These are phyloP conservation scores for Drymodes brunneopygia DNA, from an alignment of 2,113 vertebrate species.

Conservation along the genomic window DNA sequence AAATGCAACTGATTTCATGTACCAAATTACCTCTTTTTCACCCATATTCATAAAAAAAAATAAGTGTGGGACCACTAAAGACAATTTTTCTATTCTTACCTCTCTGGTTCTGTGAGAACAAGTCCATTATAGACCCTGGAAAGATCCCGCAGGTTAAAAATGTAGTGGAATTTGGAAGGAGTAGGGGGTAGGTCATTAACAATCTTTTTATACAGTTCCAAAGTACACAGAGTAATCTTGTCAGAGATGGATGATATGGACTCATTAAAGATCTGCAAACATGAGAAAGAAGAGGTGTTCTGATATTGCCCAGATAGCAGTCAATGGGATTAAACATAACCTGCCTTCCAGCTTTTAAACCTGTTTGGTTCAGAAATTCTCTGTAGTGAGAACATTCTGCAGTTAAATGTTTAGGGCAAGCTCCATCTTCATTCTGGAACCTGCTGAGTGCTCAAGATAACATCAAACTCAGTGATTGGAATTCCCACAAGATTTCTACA, in stretches of 20 bases:
- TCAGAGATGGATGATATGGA: conserved; percentile 75
- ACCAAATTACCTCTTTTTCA: neutral
- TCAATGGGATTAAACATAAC: neutral
- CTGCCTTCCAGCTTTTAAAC: neutral
- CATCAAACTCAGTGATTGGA: neutral
- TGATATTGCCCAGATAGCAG: neutral
- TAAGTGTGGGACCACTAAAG: neutral
- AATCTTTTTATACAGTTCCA: conserved; percentile 85
- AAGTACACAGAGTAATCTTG: conserved; percentile 83
- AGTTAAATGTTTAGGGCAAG: neutral
- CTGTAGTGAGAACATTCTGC: neutral
- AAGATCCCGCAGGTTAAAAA: conserved; percentile 94
- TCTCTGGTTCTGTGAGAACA: conserved; percentile 81
- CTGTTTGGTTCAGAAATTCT: neutral
- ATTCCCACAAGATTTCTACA: neutral
- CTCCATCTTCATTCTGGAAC: neutral
- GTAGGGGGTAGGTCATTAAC: conserved; percentile 88
- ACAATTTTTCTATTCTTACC: conserved; percentile 68
- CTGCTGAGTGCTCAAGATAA: neutral
- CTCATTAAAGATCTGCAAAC: conserved; percentile 79
- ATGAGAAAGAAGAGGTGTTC: neutral
- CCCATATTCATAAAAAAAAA: neutral
- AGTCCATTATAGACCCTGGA: conserved; percentile 90
- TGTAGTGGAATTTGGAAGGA: conserved; percentile 97
- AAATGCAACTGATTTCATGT: neutral